Base-by-base conservation (phyloP, 2,888 invertebrate species). In the Eupsilia transversa region DNA sequence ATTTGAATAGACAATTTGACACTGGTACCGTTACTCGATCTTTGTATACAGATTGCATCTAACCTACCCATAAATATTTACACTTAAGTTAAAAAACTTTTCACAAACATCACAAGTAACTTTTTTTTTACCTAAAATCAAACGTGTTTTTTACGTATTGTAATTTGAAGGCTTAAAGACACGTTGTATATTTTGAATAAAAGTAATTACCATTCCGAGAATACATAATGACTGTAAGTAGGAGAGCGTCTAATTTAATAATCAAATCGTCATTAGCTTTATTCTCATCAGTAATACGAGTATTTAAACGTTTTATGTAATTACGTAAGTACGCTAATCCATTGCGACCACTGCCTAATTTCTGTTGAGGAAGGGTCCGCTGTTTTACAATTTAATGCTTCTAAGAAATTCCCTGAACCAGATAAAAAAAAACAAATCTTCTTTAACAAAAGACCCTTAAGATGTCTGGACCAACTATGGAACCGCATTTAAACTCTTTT, bases 21-120 rank as follows among this genome's bases (percentile, higher is more conserved):
- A 91, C 85, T 72, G 81, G 82, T 82, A 90, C 94, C 94, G 94
- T 94, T 95, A 94, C 86, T 87, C 87, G 91, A 90, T 91, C 91
- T 79, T 79, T 81, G 73, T 79, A 71, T 46, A 46, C 49, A 77
- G 60, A 79, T 77, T 80, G 61, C 74, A 72, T 66, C 35, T 60
- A 74, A 67, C 61, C 43, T 72, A 69, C 56, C 56, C 57, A 49
- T 59, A n/a, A 70, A n/a, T 35, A 52, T 52, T 27, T 23, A 69
- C 5, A n/a, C 23, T 60, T 17, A 52, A 52, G 14, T 65, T 43
- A 38, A 49, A 10, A 27, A 35, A 41, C 2, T n/a, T 76, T 60
- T n/a, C 20, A 60, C 7, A 35, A 33, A 7, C 33, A 7, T n/a
- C 7, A 46, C n/a, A 30, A n/a, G 0, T 6, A 52, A 66, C 7